Base-by-base conservation (phyloP, 2,797 vertebrate species). In the Mormyrops attenuatus region DNA sequence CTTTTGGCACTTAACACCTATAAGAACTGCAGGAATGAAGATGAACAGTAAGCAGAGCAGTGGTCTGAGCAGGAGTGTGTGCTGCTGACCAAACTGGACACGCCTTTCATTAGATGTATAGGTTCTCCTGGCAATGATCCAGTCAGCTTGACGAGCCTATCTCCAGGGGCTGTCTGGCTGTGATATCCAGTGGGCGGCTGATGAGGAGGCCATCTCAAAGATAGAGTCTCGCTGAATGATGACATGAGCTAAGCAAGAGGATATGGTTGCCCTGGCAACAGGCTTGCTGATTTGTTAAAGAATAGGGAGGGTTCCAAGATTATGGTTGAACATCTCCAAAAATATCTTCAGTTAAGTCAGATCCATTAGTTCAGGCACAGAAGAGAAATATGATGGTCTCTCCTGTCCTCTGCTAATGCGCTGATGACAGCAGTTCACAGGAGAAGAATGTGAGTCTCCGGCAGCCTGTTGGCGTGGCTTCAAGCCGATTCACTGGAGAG, bases 241-340 rank as follows among this genome's bases (percentile, higher is more conserved):
- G 82, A 34, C 41, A 53, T 15, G 84, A 87, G 90, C 66, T 26
- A 38, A 60, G 90, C 92, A 92, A 5, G 88, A 80, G 93, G 90
- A 93, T 93, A 91, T 94, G 92, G 95, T 96, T 95, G 94, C 95
- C 95, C 88, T 90, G 96, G 95, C 94, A 96, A 96, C 95, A 92
- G 91, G 91, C 92, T 90, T 88, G 90, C 91, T 87, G 91, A 92
- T 91, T 85, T 90, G 91, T 94, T 91, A 94, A 90, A 77, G 69
- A 44, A 69, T 20, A 77, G 55, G 57, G 15, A 86, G 57, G 26
- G 84, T 44, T 87, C 53, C 88, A 30, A 85, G 80, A 86, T 89
- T 73, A 87, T 53, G 89, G 30, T n/a, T 15, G 17, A 60, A 47
- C 84, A 53, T 88, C 17, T 89, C 60, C 6, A 52, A 86, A 57